Percentiles rank a stretch among this genome's conserved stretches.
These are phyloP conservation scores for Cavia porcellus DNA, from an alignment of 2,113 vertebrate species.

Conservation along the genomic window DNA sequence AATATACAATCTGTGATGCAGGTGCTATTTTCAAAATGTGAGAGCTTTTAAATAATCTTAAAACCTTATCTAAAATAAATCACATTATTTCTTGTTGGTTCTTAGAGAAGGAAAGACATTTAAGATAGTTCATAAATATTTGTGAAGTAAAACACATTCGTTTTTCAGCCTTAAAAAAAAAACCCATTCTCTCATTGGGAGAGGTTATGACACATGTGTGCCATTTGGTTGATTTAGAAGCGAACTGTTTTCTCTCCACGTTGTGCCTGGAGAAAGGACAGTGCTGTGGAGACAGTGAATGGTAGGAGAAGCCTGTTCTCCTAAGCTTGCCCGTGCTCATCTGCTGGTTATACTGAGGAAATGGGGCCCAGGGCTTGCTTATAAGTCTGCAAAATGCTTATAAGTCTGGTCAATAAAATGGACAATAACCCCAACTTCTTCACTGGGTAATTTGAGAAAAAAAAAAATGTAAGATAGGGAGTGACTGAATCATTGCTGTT, in stretches of 20 bases:
- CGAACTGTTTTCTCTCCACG: neutral
- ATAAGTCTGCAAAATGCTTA: neutral
- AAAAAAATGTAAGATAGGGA: neutral
- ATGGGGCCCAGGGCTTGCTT: neutral
- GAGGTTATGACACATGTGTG: slow-evolving; percentile 69
- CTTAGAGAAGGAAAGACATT: slow-evolving; percentile 76
- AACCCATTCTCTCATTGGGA: slow-evolving; percentile 72
- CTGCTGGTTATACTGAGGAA: neutral
- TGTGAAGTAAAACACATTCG: slow-evolving; percentile 80
- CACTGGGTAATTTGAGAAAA: neutral
- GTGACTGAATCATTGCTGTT: neutral
- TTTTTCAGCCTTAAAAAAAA: slow-evolving; percentile 78
- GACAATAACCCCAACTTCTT: neutral
- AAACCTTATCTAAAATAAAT: slow-evolving; percentile 76
- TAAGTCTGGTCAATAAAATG: slow-evolving; percentile 15
- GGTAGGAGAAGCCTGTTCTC: neutral
- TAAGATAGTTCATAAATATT: slow-evolving; percentile 69
- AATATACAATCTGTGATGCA: slow-evolving; percentile 87
- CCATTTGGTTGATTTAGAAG: slow-evolving; percentile 38
- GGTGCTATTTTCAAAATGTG: slow-evolving; percentile 80
- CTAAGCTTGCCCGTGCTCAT: neutral
- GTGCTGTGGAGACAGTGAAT: neutral
- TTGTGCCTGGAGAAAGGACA: slow-evolving; percentile 37
- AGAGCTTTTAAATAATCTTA: slow-evolving; percentile 85
- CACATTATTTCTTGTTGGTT: slow-evolving; percentile 81